These are phyloP conservation scores for Alosa alosa DNA, from an alignment of 2,113 vertebrate species.

Conservation along the genomic window DNA sequence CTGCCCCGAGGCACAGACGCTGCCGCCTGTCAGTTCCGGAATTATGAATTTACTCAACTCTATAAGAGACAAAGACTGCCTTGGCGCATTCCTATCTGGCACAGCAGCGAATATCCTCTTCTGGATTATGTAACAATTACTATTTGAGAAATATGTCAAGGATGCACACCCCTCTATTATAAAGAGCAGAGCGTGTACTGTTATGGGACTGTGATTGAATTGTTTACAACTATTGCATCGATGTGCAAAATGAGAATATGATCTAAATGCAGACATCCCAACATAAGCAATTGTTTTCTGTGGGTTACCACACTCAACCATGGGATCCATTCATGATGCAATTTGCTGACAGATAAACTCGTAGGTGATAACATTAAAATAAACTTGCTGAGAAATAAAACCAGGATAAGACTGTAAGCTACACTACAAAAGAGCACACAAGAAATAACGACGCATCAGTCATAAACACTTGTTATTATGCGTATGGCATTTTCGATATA, in stretches of 20 bases:
- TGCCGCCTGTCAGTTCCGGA: conserved; percentile 20
- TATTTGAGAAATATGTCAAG: conserved; percentile 31
- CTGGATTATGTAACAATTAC: conserved; percentile 30
- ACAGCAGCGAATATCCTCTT: conserved; percentile 19
- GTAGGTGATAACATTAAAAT: background rate
- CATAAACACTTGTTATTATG: no score
- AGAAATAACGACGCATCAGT: no score
- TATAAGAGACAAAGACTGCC: background rate
- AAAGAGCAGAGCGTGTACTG: background rate
- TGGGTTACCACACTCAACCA: background rate
- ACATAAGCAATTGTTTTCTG: background rate
- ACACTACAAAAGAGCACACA: no score
- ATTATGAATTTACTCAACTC: conserved; percentile 32
- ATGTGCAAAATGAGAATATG: background rate
- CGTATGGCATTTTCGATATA: background rate
- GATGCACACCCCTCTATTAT: background rate
- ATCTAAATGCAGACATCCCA: background rate
- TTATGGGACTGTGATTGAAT: background rate
- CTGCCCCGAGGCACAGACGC: background rate
- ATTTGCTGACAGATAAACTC: background rate
- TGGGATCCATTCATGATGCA: background rate
- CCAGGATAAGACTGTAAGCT: no score
- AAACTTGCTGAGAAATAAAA: background rate
- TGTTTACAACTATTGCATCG: background rate
- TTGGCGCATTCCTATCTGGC: background rate